phyloP scores from a whole-genome alignment of 1,140 invertebrate species.

The Drosophila mojavensis region DNA sequence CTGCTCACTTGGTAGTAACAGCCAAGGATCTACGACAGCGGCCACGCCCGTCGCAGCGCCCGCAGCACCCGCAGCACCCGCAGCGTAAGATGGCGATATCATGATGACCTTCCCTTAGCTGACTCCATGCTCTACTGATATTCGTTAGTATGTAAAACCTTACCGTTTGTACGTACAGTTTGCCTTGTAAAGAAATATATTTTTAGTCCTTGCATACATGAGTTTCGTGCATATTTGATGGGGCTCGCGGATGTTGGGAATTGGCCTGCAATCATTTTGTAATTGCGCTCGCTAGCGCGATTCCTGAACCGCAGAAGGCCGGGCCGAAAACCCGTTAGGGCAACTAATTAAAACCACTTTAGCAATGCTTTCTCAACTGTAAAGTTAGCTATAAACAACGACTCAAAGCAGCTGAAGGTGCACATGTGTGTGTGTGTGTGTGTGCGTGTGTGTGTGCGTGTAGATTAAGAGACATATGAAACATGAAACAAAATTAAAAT shows the following conservation, averaged over 20 bases:
- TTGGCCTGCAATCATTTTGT: slow-evolving; percentile 16
- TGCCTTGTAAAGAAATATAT: slow-evolving; percentile 19
- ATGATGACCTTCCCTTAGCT: too few species aligned
- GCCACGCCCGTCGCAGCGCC: background rate
- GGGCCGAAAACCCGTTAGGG: slow-evolving; percentile 38
- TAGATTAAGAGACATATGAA: slow-evolving; percentile 70
- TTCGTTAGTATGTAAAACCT: too few species aligned
- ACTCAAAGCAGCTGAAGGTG: slow-evolving; percentile 25
- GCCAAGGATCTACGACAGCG: background rate
- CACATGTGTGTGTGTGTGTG: slow-evolving; percentile 20
- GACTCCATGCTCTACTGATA: too few species aligned
- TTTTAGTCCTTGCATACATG: background rate
- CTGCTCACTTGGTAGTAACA: too few species aligned
- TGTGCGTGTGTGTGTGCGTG: slow-evolving; percentile 27
- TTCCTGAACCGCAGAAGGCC: slow-evolving; percentile 26
- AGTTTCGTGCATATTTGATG: background rate
- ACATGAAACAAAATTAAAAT: slow-evolving; percentile 82
- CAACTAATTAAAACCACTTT: slow-evolving; percentile 81
- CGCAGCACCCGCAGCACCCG: background rate
- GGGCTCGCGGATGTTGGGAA: background rate
- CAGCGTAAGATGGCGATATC: background rate
- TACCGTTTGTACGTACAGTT: background rate
- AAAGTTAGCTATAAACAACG: slow-evolving; percentile 80
- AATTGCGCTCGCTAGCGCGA: slow-evolving; percentile 5
- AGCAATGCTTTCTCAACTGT: slow-evolving; percentile 81